Conservation (phyloP, 2,888 invertebrate genomes). For the Hermaeophaga mercurialis region DNA sequence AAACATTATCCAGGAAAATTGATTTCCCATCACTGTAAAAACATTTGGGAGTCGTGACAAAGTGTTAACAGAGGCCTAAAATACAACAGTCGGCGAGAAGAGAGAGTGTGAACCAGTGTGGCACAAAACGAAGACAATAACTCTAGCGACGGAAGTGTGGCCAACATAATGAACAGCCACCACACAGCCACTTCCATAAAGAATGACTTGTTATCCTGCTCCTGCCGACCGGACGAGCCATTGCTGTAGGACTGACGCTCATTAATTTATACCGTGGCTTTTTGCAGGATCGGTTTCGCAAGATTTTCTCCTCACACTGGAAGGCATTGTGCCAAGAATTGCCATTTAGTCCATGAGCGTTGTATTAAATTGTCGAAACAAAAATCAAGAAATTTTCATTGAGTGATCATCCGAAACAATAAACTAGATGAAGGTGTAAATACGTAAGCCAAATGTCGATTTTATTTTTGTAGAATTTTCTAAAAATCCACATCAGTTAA, state of each 20-base stretch:
- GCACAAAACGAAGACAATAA: conserved; percentile 37
- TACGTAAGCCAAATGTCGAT: too few relatives aligned
- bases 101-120: conserved; percentile 28
- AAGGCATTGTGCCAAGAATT: too few relatives aligned
- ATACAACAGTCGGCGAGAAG: conserved; percentile 17
- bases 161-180: conserved; percentile 37
- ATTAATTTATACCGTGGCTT: conserved; percentile 27
- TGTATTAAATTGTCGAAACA: too few relatives aligned
- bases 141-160: conserved; percentile 36
- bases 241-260: conserved; percentile 25
- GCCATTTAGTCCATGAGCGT: too few relatives aligned
- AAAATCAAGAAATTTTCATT: too few relatives aligned
- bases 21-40: conserved; percentile 9
- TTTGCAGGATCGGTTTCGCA: conserved; percentile 16
- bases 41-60: neutral
- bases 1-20: neutral
- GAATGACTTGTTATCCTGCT: conserved; percentile 40
- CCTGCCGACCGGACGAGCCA: conserved; percentile 24
- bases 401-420: too few relatives aligned
- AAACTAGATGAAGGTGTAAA: too few relatives aligned
- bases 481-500: too few relatives aligned
- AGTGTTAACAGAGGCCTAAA: conserved; percentile 15
- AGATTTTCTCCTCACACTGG: too few relatives aligned
- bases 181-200: conserved; percentile 37
- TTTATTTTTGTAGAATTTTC: too few relatives aligned